phyloP scores from a whole-genome alignment of 2,888 invertebrate species.

The Cheilosia grossa region DNA sequence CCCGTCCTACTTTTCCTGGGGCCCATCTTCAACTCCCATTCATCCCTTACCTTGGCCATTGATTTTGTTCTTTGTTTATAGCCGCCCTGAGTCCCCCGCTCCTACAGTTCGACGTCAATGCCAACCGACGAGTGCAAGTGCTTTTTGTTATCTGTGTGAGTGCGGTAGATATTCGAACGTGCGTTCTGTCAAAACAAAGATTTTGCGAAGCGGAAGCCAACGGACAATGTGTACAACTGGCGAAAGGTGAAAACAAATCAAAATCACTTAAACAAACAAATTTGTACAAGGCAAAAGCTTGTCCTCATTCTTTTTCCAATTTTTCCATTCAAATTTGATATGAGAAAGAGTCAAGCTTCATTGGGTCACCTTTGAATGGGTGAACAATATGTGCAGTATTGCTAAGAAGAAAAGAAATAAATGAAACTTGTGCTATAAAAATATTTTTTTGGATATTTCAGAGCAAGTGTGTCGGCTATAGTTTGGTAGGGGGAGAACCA shows the following conservation, averaged over 20 bases:
- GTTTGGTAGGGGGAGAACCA: too few relatives aligned
- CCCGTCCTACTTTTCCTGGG: not conserved
- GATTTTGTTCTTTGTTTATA: slow-evolving; percentile 1
- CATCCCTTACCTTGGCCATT: slow-evolving; percentile 29
- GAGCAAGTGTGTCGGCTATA: too few relatives aligned
- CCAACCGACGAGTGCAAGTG: slow-evolving; percentile 23
- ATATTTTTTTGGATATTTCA: too few relatives aligned
- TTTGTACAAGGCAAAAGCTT: slow-evolving; percentile 6
- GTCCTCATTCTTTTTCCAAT: not conserved
- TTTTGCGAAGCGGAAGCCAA: slow-evolving; percentile 43
- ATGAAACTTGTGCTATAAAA: too few relatives aligned
- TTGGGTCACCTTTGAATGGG: not conserved
- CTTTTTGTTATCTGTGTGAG: slow-evolving; percentile 15
- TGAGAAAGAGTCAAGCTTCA: not conserved
- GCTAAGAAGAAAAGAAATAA: not conserved
- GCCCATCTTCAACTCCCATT: slow-evolving; percentile 2
- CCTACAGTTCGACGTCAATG: slow-evolving; percentile 17
- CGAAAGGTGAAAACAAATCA: slow-evolving; percentile 54
- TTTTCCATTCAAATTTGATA: not conserved
- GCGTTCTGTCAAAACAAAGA: slow-evolving; percentile 21
- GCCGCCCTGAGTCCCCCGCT: not conserved
- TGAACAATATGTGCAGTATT: not conserved
- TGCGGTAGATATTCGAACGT: slow-evolving; percentile 30
- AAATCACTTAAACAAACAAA: slow-evolving; percentile 2
- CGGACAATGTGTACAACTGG: slow-evolving; percentile 57